Evolutionary conservation across 2,888 invertebrate genomes (phyloP).

Genomic region (Callinectes sapidus): DNA sequence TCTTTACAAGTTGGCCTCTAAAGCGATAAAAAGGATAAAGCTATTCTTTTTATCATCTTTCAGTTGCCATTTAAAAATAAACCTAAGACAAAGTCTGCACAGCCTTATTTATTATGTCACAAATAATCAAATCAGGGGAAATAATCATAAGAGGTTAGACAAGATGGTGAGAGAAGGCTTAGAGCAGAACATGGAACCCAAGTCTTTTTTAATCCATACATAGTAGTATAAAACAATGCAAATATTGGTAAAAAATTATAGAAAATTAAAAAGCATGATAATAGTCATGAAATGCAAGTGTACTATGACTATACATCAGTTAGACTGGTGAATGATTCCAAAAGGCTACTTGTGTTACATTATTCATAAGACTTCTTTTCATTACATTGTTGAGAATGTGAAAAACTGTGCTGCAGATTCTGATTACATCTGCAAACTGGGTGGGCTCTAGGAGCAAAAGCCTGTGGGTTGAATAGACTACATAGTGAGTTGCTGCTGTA

Average conservation of each 20-base stretch:
- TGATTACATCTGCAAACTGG: not conserved
- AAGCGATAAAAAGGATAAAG: not conserved
- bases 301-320: conserved; percentile 1
- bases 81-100: not conserved
- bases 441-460: conserved; percentile 36
- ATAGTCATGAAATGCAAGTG: not conserved
- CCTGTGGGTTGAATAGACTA: conserved; percentile 49
- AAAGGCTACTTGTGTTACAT: not conserved
- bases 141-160: not conserved
- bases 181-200: not conserved
- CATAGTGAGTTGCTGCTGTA: conserved; percentile 23
- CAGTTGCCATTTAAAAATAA: not conserved
- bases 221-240: not conserved
- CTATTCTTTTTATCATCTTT: not conserved
- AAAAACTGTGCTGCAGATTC: conserved; percentile 34
- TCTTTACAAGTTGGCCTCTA: not conserved
- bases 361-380: not conserved
- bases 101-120: not conserved
- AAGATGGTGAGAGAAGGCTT: conserved; percentile 11
- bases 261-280: not conserved
- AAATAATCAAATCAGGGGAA: not conserved
- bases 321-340: not conserved
- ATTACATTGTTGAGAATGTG: not conserved
- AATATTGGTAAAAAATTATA: not conserved
- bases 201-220: not conserved